Percentiles rank a stretch among this genome's conserved stretches.
Conservation (phyloP, 2,113 vertebrate species). For the Leptocoma aspasia region DNA sequence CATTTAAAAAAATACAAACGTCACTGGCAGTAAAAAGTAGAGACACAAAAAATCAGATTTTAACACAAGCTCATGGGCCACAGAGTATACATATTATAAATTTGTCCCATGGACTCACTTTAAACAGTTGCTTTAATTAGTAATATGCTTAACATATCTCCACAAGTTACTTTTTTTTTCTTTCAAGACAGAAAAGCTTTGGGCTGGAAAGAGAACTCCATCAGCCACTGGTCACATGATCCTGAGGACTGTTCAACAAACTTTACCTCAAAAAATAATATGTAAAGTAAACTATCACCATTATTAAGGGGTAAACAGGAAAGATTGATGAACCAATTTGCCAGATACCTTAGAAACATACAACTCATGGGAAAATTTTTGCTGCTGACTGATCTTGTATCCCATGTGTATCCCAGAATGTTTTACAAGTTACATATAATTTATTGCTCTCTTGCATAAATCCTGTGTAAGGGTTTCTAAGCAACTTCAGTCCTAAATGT, state of each 20-base stretch:
- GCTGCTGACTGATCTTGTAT: neutral
- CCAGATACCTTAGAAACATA: conserved; percentile 15
- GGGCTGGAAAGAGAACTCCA: neutral
- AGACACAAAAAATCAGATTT: neutral
- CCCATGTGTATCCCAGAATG: neutral
- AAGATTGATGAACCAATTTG: conserved; percentile 32
- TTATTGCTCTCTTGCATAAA: conserved; percentile 15
- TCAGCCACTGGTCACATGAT: neutral
- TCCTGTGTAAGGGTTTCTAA: neutral
- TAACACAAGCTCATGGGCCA: neutral
- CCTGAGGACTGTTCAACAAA: neutral
- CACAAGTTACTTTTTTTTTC: neutral
- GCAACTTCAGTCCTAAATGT: conserved; percentile 3
- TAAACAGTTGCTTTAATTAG: neutral
- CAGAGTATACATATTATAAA: neutral
- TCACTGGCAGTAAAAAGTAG: neutral
- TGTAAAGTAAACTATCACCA: neutral
- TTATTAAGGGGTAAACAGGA: conserved; percentile 16
- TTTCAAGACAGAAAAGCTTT: neutral
- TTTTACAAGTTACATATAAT: conserved; percentile 45
- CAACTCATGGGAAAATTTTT: neutral
- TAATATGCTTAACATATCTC: neutral
- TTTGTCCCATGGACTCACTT: neutral
- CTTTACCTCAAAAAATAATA: neutral
- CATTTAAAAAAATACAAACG: neutral